Conservation (phyloP, 2,888 invertebrate species). For the Caradrina kadenii region DNA sequence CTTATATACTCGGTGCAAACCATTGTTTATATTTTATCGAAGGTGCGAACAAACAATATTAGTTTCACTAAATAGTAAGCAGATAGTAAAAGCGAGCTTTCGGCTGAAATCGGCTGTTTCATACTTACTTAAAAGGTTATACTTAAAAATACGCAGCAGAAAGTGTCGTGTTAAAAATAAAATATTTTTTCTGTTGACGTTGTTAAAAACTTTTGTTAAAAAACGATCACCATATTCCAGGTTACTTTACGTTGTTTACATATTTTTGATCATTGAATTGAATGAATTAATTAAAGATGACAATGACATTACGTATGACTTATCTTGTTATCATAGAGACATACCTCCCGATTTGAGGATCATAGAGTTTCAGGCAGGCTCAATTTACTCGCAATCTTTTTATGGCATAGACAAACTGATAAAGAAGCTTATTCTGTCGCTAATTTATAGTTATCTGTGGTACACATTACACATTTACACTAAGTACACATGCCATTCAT, state of each 20-base stretch:
- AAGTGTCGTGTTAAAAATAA: not conserved
- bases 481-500: not conserved
- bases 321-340: too few relatives aligned
- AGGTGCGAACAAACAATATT: not conserved
- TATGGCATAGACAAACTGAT: too few relatives aligned
- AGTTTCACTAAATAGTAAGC: not conserved
- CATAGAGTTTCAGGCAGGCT: too few relatives aligned
- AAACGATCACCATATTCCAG: constrained; percentile 3
- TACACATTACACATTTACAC: not conserved
- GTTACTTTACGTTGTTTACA: constrained; percentile 22
- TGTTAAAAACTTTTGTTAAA: not conserved
- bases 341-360: too few relatives aligned
- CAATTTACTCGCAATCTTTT: too few relatives aligned
- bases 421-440: too few relatives aligned
- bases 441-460: too few relatives aligned
- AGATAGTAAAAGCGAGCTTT: not conserved
- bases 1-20: not conserved
- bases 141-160: not conserved
- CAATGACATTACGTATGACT: too few relatives aligned
- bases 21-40: not conserved
- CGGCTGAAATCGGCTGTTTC: too few relatives aligned
- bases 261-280: not conserved
- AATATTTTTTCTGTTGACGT: not conserved
- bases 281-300: too few relatives aligned
- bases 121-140: constrained; percentile 4